Percentiles rank a stretch among this genome's conserved stretches.
phyloP scores from a whole-genome alignment of 2,797 vertebrate species.

The Channallabes apus region DNA sequence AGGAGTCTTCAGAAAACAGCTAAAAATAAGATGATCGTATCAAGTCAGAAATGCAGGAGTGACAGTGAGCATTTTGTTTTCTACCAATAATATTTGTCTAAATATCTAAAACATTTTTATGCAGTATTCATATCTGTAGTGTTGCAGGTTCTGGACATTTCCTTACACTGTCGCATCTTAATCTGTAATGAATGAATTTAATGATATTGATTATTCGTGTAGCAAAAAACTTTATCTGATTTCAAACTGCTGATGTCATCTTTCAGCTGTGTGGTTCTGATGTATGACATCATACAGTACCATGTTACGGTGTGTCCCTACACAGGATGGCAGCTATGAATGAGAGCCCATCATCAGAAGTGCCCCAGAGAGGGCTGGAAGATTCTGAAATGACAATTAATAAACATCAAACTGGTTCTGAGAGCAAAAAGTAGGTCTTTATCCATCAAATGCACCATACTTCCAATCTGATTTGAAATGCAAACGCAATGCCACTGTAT shows the following conservation, averaged over 20 bases:
- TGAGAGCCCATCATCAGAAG: neutral
- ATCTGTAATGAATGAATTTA: neutral
- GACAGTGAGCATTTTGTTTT: neutral
- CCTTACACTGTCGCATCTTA: neutral
- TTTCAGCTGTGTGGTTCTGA: neutral
- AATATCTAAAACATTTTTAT: neutral
- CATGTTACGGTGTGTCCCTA: neutral
- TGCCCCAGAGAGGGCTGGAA: conserved; percentile 2
- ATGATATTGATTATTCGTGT: neutral
- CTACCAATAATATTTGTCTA: neutral
- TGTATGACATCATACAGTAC: neutral
- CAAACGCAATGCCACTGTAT: neutral
- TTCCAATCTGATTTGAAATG: neutral
- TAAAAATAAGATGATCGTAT: neutral
- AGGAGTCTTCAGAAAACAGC: neutral
- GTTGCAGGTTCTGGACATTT: neutral
- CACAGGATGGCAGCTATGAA: conserved; percentile 5
- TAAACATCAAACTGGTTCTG: neutral
- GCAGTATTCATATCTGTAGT: neutral
- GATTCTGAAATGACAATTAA: neutral
- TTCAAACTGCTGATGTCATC: neutral
- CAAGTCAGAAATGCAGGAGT: neutral
- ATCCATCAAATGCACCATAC: neutral
- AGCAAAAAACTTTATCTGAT: neutral
- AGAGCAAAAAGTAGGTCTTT: neutral